These are phyloP conservation scores for Hypanus sabinus DNA, from an alignment of 2,113 vertebrate genomes.

Conservation along the genomic window DNA sequence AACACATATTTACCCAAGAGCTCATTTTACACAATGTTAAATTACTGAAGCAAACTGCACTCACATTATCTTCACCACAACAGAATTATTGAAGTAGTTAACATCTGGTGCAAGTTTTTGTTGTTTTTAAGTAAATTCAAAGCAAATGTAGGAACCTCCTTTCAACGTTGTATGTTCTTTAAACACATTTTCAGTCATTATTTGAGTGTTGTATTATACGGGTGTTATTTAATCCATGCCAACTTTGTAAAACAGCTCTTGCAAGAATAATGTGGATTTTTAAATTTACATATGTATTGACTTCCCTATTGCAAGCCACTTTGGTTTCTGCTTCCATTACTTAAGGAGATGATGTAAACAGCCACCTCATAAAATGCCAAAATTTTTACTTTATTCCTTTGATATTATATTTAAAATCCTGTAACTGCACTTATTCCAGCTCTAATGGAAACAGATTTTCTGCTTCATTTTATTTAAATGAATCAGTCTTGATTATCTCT, in stretches of 20 bases:
- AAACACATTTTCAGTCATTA: not conserved
- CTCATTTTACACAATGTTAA: conserved; percentile 6
- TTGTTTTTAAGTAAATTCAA: not conserved
- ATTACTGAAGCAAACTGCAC: not conserved
- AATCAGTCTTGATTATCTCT: not conserved
- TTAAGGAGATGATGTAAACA: not conserved
- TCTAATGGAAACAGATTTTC: not conserved
- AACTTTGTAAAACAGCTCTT: not conserved
- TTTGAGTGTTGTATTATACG: no score
- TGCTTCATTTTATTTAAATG: not conserved
- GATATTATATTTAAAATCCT: not conserved
- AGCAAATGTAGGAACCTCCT: not conserved
- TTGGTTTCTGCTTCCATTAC: not conserved
- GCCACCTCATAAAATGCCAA: not conserved
- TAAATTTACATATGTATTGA: not conserved
- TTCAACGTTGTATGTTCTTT: not conserved
- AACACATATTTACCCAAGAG: not conserved
- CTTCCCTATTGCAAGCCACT: not conserved
- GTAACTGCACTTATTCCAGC: not conserved
- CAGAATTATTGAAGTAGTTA: not conserved
- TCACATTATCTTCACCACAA: not conserved
- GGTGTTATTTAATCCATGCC: not conserved
- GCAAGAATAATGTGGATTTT: not conserved
- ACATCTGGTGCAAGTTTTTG: conserved; percentile 9
- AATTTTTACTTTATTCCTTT: not conserved